Conservation (phyloP, 2,113 vertebrate genomes). For the Calypte anna region DNA sequence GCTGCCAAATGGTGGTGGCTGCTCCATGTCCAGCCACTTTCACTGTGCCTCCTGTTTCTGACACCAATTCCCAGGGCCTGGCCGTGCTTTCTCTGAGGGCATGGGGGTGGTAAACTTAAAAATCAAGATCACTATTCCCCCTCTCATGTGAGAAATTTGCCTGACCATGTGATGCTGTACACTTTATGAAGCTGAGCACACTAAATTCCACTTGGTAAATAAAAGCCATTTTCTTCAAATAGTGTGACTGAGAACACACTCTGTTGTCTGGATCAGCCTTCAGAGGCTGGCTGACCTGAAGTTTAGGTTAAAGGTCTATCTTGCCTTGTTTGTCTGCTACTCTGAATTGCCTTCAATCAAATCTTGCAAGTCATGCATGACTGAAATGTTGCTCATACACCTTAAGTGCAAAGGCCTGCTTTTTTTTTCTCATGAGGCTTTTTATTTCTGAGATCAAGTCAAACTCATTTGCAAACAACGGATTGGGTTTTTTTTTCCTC, state of each 20-base stretch:
- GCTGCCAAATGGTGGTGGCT: constrained; percentile 56
- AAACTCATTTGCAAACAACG: neutral
- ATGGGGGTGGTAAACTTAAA: neutral
- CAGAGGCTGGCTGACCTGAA: neutral
- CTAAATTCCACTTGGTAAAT: neutral
- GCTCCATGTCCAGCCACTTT: neutral
- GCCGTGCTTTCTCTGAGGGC: neutral
- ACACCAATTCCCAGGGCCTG: neutral
- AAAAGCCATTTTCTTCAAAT: neutral
- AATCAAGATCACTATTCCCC: neutral
- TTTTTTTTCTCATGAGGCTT: neutral
- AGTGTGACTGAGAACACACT: neutral
- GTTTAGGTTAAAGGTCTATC: neutral
- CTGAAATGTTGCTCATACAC: neutral
- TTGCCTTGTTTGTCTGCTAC: neutral
- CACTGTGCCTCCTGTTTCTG: fast-evolving
- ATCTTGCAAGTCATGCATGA: neutral
- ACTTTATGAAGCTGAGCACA: neutral
- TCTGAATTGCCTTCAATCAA: neutral
- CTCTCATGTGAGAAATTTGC: neutral
- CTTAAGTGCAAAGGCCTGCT: neutral
- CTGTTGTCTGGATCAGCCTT: neutral
- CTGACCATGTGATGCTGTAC: neutral
- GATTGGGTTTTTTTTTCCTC: neutral
- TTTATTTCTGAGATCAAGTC: neutral